Base-by-base conservation (phyloP, 2,113 vertebrate genomes). In the Atrichornis clamosus region DNA sequence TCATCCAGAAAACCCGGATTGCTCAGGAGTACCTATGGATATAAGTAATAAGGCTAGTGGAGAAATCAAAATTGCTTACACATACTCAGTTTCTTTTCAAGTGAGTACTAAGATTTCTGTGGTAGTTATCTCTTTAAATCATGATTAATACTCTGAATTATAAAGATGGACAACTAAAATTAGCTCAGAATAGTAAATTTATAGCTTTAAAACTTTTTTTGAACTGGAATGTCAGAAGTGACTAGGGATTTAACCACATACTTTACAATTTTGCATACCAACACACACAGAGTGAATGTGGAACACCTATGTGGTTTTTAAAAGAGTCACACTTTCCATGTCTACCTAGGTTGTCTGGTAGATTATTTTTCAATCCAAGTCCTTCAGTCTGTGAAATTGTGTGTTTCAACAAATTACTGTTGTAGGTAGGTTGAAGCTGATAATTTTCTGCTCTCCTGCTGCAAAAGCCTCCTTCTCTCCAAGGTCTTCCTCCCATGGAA, bases 1-100 rank as follows among this genome's bases (percentile, higher is more conserved):
- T 33, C 97, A 99, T 86, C 86, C 90, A 89, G 98, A 98, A 5
- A 98, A 97, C 17, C 98, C 96, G 10, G 97, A 93, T 10, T 99
- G 99, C 98, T 98, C 98, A 4, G 98, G 97, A 33, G 39, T 55
- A 59, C 98, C 99, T 33, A 99, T 99, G 99, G 99, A 99, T 89
- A 98, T 99, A 78, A 98, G 98, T 77, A 99, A 97, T 58, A 97
- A 98, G 27, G 98, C 98, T 87, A 97, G 92, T 4, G 98, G 93
- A 73, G 98, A 98, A 78, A 59, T 99, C 64, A 98, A 98, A 83
- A 96, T 99, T 91, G 94, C 97, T 50, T 99, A 99, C 95, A 99
- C 99, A 11, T 99, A 99, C 77, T 99, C 99, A 11, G 96, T 99
- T 91, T 96, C 91, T 76, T 99, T 99, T 97, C 44, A 98, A 49